Conservation (phyloP, 2,113 vertebrate genomes). For the Saccopteryx leptura region DNA sequence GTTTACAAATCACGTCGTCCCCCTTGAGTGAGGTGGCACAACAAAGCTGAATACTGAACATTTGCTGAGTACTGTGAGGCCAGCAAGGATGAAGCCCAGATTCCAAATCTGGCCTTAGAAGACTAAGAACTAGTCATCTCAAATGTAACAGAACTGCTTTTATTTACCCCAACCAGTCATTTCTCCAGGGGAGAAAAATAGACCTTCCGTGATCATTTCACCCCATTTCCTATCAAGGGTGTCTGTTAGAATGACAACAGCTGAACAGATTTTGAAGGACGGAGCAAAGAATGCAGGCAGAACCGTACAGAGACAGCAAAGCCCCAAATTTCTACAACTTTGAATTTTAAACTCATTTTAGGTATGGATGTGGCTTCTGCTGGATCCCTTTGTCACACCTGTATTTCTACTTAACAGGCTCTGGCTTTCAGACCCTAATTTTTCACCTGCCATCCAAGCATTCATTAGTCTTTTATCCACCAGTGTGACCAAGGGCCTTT, state of each 20-base stretch:
- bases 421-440: conserved; percentile 5
- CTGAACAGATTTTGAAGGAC: background rate
- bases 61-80: background rate
- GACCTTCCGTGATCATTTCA: background rate
- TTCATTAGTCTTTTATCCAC: background rate
- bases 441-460: conserved; percentile 62
- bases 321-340: background rate
- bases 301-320: background rate
- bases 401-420: background rate
- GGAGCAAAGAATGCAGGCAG: background rate
- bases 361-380: background rate
- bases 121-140: background rate
- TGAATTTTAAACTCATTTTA: background rate
- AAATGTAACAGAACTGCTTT: background rate
- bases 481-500: background rate
- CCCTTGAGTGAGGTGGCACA: background rate
- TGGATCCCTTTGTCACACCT: background rate
- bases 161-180: background rate
- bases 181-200: background rate
- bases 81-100: background rate
- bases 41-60: background rate
- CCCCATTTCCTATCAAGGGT: background rate
- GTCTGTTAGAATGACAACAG: background rate
- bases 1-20: fast-evolving
- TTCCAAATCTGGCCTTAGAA: background rate